These are phyloP conservation scores for Astropecten irregularis DNA, from an alignment of 53 echinoderm and acorn worm genomes.

Conservation along the genomic window DNA sequence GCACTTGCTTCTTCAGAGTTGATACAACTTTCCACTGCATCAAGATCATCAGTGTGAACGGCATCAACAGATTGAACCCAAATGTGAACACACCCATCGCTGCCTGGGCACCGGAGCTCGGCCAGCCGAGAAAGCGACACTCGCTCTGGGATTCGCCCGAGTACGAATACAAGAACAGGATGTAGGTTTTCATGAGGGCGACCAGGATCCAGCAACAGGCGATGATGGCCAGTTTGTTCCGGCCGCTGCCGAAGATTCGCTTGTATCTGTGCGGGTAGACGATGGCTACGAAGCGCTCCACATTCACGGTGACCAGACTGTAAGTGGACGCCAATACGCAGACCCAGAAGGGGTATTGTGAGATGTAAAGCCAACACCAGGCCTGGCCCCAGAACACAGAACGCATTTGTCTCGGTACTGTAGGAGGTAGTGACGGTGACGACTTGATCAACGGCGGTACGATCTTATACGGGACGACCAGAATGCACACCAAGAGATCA, in stretches of 20 bases:
- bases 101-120: neutral
- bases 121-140: slow-evolving; percentile 26
- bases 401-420: slow-evolving; percentile 1
- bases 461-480: slow-evolving; percentile 81
- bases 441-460: slow-evolving; percentile 40
- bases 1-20: slow-evolving; percentile 1
- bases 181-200: neutral
- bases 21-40: slow-evolving; percentile 16
- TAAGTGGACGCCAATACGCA: slow-evolving; percentile 37
- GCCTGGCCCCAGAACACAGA: slow-evolving; percentile 34
- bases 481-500: slow-evolving; percentile 71
- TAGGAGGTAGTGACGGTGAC: neutral
- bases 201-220: slow-evolving; percentile 22
- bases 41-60: neutral
- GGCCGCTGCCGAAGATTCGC: slow-evolving; percentile 51
- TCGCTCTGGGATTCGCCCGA: neutral
- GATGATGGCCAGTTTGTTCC: slow-evolving; percentile 19
- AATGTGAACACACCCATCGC: neutral
- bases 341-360: slow-evolving; percentile 51
- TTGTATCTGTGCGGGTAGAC: slow-evolving; percentile 74
- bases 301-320: slow-evolving; percentile 39
- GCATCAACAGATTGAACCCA: neutral
- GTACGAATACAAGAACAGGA: neutral
- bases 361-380: slow-evolving; percentile 51
- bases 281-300: slow-evolving; percentile 64